Base-by-base conservation (phyloP, 2,888 invertebrate genomes). In the Altica lythri region DNA sequence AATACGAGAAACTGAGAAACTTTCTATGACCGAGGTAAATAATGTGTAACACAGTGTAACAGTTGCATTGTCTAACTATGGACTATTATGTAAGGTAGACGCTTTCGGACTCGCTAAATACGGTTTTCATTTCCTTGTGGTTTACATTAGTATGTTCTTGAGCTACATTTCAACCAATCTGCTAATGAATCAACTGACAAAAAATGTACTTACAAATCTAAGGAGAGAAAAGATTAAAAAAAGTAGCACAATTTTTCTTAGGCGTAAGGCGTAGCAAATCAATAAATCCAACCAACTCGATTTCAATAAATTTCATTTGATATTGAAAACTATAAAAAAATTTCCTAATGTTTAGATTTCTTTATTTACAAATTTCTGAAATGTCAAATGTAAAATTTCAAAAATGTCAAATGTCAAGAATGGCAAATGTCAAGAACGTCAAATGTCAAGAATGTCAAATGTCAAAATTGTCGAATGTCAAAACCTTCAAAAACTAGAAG, bases 41-140 rank as follows among this genome's bases (percentile, higher is more conserved):
- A 38, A 48, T 54, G 51, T 53, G 55, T 53, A 59, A 55, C 48
- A 35, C 25, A 29, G 40, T 19, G 35, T 30, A 55, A 57, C 34
- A 46, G 48, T 37, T 59, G 52, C 56, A 50, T 61, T 59, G 49
- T 55, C 42, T 42, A 42, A 52, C 45, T 34, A 40, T 13, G 49
- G 47, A 18, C n/a, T 58, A 55, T 59, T 59, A 57, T 59, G 57
- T 53, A 61, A 59, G 53, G 43, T 34, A 53, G 40, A 37, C 57
- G 54, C 55, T 57, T 60, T 56, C 58, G 48, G 49, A 58, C 38
- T 50, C 49, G 50, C 46, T 55, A 46, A 45, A 50, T 43, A 52
- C 48, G 52, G 58, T 46, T 55, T 61, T 57, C 57, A 57, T 61
- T 61, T 61, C 61, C 61, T 58, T 52, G 58, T 53, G 55, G 46